These are phyloP conservation scores for Acanthacorydalis orientalis DNA, from an alignment of 2,888 invertebrate species.

Conservation along the genomic window DNA sequence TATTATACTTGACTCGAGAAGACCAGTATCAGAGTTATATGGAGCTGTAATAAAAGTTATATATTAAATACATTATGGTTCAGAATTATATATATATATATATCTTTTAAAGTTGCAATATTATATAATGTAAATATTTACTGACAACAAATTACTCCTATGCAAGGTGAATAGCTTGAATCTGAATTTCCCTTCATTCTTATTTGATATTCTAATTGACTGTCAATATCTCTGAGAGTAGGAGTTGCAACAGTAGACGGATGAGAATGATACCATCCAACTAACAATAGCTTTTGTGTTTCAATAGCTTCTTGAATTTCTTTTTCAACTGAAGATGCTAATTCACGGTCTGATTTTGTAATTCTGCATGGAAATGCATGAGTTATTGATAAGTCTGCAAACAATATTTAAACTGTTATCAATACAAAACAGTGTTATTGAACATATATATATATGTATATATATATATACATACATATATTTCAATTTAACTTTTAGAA, in stretches of 20 bases:
- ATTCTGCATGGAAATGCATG: slow-evolving; percentile 80
- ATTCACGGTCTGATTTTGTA: slow-evolving; percentile 61
- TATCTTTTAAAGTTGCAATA: too few species aligned
- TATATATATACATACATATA: not conserved
- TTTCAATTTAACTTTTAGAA: too few species aligned
- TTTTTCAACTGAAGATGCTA: slow-evolving; percentile 57
- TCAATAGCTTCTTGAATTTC: slow-evolving; percentile 75
- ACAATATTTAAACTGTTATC: slow-evolving; percentile 8
- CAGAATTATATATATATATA: too few species aligned
- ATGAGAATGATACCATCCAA: slow-evolving; percentile 96
- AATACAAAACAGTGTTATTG: not conserved
- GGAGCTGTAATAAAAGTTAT: not conserved
- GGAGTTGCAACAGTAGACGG: slow-evolving; percentile 77
- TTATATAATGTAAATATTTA: slow-evolving; percentile 13
- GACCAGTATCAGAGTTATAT: slow-evolving; percentile 24
- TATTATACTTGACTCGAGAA: slow-evolving; percentile 66
- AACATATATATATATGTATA: not conserved
- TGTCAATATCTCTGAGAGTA: slow-evolving; percentile 74
- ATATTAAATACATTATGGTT: too few species aligned
- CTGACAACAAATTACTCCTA: slow-evolving; percentile 86
- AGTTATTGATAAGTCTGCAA: slow-evolving; percentile 66
- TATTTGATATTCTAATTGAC: slow-evolving; percentile 88
- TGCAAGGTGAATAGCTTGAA: slow-evolving; percentile 82
- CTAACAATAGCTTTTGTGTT: slow-evolving; percentile 59
- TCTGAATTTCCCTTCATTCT: slow-evolving; percentile 84